Evolutionary conservation across 1,140 invertebrate genomes (phyloP), one percentile per base, ranked within the genome.

Genomic region (Venustaconcha ellipsiformis): DNA sequence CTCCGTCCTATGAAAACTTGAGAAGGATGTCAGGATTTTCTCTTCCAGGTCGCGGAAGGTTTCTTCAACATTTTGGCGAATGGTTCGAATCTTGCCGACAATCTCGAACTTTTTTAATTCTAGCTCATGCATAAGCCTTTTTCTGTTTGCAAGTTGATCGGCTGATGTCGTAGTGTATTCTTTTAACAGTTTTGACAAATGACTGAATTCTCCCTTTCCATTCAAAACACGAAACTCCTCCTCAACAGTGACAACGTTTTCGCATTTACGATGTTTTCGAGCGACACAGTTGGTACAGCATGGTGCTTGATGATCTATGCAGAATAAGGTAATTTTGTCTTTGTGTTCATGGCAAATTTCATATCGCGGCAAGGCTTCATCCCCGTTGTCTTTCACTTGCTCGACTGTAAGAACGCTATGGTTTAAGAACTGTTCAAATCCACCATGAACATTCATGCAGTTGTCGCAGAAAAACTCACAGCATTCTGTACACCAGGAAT

Each of bases 401-500:
- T 77, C 66, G 12, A 77, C 75, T 18, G 69, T 17, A 30, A 77
- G 57, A 20, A 77, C 75, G 48, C 59, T 59, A 30, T 77, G 75
- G 57, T 77, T 26, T 71, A 67, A 67, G 48, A 77, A 77, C 26
- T 72, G 59, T 37, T 72, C 72, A 56, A 77, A 77, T 48, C 75
- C 75, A 30, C 70, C 37, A 37, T 77, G 75, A 17, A 77, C 75
- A 11, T 70, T 77, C 37, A 72, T 77, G 37, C 75, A 77, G 11
- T 72, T 70, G 37, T 77, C 72, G 56, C 75, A 77, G 17, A 72
- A 70, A 57, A 68, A 77, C 23, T 77, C 75, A 23, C 75, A 68
- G 62, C 75, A 77, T 62, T 77, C 75, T 18, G 69, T 57, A 60
- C 75, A 77, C 75, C 75, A 77, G 65, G 70, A 77, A 13, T 70